Percentiles rank a stretch among this genome's conserved stretches.
Evolutionary conservation across 2,113 vertebrate genomes (phyloP).

Genomic region (Potamarius usumacintae): DNA sequence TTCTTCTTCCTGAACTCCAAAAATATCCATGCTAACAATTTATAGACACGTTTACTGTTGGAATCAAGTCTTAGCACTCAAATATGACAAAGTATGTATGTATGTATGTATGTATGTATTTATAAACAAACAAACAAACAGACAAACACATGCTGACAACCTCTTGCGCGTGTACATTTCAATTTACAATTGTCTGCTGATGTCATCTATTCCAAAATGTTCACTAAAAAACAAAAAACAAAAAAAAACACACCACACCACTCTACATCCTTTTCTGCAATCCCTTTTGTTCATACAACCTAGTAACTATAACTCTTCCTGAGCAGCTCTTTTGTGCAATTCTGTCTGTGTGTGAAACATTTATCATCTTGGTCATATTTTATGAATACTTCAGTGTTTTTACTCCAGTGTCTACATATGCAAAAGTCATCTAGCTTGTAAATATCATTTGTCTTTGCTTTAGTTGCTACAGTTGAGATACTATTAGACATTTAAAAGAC

Average conservation of each 20-base stretch:
- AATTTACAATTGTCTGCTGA: neutral
- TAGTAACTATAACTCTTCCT: neutral
- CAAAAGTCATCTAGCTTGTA: neutral
- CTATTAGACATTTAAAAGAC: neutral
- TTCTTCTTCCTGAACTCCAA: constrained; percentile 45
- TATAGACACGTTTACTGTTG: constrained; percentile 33
- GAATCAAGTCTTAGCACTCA: neutral
- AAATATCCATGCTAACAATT: constrained; percentile 31
- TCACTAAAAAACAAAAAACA: neutral
- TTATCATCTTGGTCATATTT: neutral
- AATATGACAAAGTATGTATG: neutral
- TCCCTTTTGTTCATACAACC: neutral
- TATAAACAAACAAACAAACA: neutral
- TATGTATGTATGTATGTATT: no score
- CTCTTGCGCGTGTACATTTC: neutral
- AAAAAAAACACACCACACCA: neutral
- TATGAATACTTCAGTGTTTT: neutral
- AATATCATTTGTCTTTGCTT: constrained; percentile 6
- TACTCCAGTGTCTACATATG: neutral
- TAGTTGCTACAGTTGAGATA: constrained; percentile 13
- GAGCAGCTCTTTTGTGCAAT: neutral
- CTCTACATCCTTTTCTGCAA: neutral
- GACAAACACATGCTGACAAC: neutral
- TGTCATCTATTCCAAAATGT: neutral
- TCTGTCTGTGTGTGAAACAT: neutral